Base-by-base conservation (phyloP, 2,113 vertebrate species). In the Tachycineta bicolor region DNA sequence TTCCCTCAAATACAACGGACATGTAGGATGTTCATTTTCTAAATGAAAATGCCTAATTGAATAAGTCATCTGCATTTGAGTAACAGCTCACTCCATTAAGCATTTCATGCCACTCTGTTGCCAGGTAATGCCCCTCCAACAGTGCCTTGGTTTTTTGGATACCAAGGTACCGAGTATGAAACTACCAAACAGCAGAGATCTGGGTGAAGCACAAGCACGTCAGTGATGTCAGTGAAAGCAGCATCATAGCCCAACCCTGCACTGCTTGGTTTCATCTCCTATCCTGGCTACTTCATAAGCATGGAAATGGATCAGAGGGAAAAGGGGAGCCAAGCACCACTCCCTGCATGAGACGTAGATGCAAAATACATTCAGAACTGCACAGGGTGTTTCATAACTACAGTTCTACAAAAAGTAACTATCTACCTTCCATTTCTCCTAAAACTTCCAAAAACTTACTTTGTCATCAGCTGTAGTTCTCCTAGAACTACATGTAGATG, bases 201-300 rank as follows among this genome's bases (percentile, higher is more conserved):
- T 93, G 94, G 67, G 43, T 43, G 43, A 96, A 68, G 90, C 34
- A 86, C 37, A 73, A 84, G 68, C 74, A 69, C 87, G 71, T 67
- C 23, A 41, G 41, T 73, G 64, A 91, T 87, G 71, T n/a, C 87
- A 89, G 74, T 53, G 80, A 64, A 59, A 87, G 71, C 46, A 95
- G 33, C 71, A 67, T 63, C 52, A 63, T 0, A 92, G 84, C 73
- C 53, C 81, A 81, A 71, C 81, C 24, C 91, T 84, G 67, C 88
- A 65, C 10, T 33, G 70, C 71, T 39, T 46, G 79, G 77, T 60
- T 94, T 93, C 63, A 53, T 25, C 46, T 63, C 43, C 74, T 47
- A n/a, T 44, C 83, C 3, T 67, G 65, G 39, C 60, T 89, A 68
- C 69, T 82, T 94, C 74, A 89, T 89, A 71, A 89, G 68, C 53